phyloP scores from a whole-genome alignment of 2,888 invertebrate genomes.

The Lycaena phlaeas region DNA sequence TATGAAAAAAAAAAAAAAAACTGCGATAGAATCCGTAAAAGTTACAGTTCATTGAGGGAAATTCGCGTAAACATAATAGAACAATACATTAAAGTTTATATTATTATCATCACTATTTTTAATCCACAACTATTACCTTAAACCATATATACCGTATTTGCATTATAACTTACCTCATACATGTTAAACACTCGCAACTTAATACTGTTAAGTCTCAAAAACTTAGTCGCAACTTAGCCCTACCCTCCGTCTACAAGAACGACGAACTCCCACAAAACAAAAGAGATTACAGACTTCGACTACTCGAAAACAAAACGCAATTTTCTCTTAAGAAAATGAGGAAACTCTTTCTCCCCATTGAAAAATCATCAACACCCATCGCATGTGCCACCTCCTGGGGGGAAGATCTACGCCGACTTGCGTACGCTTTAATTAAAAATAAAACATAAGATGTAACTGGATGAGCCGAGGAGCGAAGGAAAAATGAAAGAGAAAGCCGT shows the following conservation, averaged over 20 bases:
- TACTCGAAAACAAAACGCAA: slow-evolving; percentile 74
- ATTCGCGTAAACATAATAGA: no score
- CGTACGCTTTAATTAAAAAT: slow-evolving; percentile 75
- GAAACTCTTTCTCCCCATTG: slow-evolving; percentile 74
- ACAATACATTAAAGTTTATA: no score
- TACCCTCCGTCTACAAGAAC: slow-evolving; percentile 53
- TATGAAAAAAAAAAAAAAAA: no score
- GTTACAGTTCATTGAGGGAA: no score
- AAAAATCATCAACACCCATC: slow-evolving; percentile 73
- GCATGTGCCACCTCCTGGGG: slow-evolving; percentile 51
- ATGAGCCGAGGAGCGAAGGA: slow-evolving; percentile 73
- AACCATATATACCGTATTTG: no score
- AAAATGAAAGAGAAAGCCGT: slow-evolving; percentile 74
- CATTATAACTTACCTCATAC: no score
- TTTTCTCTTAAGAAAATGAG: slow-evolving; percentile 74
- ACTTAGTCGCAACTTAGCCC: no score
- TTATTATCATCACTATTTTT: no score
- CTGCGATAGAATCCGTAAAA: no score
- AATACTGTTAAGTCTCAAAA: no score
- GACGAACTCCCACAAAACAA: slow-evolving; percentile 64
- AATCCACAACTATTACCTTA: no score
- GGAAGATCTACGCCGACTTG: slow-evolving; percentile 70
- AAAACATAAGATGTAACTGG: slow-evolving; percentile 75
- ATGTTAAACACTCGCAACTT: no score
- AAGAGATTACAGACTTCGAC: slow-evolving; percentile 73